Conservation (phyloP, 2,113 vertebrate genomes). For the Lamprologus tigripictilis region DNA sequence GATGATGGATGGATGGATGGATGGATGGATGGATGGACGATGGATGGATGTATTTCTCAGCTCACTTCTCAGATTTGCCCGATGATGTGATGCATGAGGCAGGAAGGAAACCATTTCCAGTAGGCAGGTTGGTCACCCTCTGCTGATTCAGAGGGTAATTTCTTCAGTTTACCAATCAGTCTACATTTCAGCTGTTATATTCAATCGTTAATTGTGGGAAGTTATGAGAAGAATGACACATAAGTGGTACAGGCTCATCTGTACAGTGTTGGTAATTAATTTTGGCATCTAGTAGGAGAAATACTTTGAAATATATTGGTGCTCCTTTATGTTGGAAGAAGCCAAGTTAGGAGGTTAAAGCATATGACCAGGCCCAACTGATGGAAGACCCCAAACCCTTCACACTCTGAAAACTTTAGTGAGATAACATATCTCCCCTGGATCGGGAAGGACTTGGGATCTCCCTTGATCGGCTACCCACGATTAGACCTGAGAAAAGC, state of each 20-base stretch:
- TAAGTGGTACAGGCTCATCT: neutral
- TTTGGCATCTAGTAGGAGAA: neutral
- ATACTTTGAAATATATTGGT: neutral
- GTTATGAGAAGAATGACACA: neutral
- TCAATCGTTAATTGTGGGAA: neutral
- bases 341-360: neutral
- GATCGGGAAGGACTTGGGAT: neutral
- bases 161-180: neutral
- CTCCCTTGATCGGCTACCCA: neutral
- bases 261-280: neutral
- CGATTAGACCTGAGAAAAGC: neutral
- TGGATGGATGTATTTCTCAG: fast-evolving
- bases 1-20: fast-evolving
- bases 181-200: neutral
- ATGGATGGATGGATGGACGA: neutral
- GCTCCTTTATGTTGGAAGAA: neutral
- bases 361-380: neutral
- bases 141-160: neutral
- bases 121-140: neutral
- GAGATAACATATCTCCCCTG: neutral
- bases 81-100: fast-evolving
- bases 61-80: neutral
- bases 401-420: neutral
- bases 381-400: neutral
- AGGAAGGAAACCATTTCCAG: neutral